Evolutionary conservation across 2,797 vertebrate species (phyloP).

Genomic region (Pseudomugil tenellus): DNA sequence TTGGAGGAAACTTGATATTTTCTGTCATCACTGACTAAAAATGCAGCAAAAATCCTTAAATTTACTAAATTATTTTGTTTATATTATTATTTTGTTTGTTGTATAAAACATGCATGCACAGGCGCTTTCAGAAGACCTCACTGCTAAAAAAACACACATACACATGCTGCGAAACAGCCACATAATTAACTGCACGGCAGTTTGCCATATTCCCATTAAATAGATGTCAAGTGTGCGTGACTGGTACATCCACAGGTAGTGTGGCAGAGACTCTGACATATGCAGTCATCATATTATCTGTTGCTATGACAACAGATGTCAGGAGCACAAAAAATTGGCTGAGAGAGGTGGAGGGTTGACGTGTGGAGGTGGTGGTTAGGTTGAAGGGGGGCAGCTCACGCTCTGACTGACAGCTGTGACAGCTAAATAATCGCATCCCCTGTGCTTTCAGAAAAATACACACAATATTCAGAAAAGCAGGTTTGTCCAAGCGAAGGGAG

Average conservation of each 20-base stretch:
- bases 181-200: constrained; percentile 24
- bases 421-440: constrained; percentile 73
- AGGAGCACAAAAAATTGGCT: constrained; percentile 47
- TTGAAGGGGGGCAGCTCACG: constrained; percentile 33
- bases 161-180: constrained; percentile 11
- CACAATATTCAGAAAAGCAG: constrained; percentile 47
- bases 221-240: constrained; percentile 18
- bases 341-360: background rate
- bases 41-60: background rate
- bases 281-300: constrained; percentile 61
- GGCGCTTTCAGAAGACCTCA: background rate
- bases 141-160: background rate
- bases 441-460: constrained; percentile 37
- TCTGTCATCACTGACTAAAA: background rate
- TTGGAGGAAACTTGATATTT: background rate
- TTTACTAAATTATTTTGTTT: background rate
- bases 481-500: constrained; percentile 42
- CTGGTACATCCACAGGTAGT: constrained; percentile 57
- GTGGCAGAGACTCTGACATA: constrained; percentile 48
- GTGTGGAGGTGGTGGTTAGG: constrained; percentile 26
- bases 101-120: too few species aligned
- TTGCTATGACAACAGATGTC: constrained; percentile 78
- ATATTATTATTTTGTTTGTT: too few species aligned
- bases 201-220: constrained; percentile 52
- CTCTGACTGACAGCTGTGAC: constrained; percentile 75